phyloP scores from a whole-genome alignment of 1,140 invertebrate species.

The Mizuhopecten yessoensis region DNA sequence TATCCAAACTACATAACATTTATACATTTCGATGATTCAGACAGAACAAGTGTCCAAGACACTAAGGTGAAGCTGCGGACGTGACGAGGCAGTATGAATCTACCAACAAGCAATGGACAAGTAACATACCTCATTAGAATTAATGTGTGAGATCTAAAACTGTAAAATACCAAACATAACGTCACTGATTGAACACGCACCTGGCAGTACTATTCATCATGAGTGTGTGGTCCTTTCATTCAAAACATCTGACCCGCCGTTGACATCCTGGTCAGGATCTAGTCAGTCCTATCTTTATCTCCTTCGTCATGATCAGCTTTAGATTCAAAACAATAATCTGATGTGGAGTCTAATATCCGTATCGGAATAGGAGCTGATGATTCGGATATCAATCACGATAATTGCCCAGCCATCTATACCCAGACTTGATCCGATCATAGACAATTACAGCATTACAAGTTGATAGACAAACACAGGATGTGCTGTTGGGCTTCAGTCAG shows the following conservation, averaged over 20 bases:
- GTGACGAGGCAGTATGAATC: too few relatives aligned
- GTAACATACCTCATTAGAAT: too few relatives aligned
- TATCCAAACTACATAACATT: too few relatives aligned
- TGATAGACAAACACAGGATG: not conserved
- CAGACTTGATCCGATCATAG: not conserved
- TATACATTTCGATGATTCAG: too few relatives aligned
- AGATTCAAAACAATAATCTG: not conserved
- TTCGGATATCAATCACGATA: conserved; percentile 19
- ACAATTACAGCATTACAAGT: not conserved
- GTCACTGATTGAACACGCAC: too few relatives aligned
- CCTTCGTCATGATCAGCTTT: not conserved
- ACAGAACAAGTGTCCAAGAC: too few relatives aligned
- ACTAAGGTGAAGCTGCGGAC: too few relatives aligned
- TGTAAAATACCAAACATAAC: too few relatives aligned
- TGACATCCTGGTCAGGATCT: not conserved
- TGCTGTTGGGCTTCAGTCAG: too few relatives aligned
- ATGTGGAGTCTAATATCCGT: conserved; percentile 16
- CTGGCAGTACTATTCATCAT: not conserved
- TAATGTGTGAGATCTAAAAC: too few relatives aligned
- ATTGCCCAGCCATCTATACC: not conserved
- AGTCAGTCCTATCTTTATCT: not conserved
- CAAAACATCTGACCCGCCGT: not conserved
- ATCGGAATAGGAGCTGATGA: not conserved
- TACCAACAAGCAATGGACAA: too few relatives aligned
- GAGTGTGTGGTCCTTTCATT: not conserved